Percentiles rank a stretch among this genome's conserved stretches.
These are phyloP conservation scores for Sceloporus undulatus DNA, from an alignment of 2,113 vertebrate genomes.

Conservation along the genomic window DNA sequence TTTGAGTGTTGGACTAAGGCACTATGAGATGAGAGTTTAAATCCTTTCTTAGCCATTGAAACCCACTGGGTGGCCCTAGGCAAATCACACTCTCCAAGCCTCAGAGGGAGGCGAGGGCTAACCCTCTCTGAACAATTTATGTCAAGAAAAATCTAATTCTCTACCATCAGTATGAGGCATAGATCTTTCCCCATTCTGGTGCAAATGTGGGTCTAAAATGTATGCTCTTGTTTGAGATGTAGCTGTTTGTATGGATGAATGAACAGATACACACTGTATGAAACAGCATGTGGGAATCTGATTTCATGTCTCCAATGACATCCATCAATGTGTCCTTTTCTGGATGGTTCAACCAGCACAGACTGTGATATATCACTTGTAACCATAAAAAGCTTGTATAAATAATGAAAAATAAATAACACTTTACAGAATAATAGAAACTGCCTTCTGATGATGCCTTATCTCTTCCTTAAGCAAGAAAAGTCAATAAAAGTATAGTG, in stretches of 20 bases:
- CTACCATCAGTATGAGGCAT: background rate
- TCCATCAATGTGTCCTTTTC: slow-evolving; percentile 33
- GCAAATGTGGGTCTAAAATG: background rate
- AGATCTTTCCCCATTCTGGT: no score
- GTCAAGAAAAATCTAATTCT: no score
- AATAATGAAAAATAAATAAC: slow-evolving; percentile 50
- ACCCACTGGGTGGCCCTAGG: no score
- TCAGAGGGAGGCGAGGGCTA: no score
- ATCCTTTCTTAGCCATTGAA: no score
- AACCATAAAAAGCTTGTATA: background rate
- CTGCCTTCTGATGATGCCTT: background rate
- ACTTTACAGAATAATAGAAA: slow-evolving; percentile 21
- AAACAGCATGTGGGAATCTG: background rate
- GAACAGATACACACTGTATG: background rate
- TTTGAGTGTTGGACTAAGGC: no score
- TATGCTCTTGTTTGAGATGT: background rate
- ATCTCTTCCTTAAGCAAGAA: background rate
- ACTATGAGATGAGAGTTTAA: no score
- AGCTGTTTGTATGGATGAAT: background rate
- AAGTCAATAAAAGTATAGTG: no score
- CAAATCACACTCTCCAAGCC: no score
- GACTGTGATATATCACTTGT: background rate
- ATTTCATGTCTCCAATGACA: slow-evolving; percentile 34
- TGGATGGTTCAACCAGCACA: slow-evolving; percentile 21
- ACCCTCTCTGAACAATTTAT: no score